Percentiles rank a stretch among this genome's conserved stretches.
Evolutionary conservation across 2,797 vertebrate species (phyloP).

Genomic region (Enteromius argenteus): DNA sequence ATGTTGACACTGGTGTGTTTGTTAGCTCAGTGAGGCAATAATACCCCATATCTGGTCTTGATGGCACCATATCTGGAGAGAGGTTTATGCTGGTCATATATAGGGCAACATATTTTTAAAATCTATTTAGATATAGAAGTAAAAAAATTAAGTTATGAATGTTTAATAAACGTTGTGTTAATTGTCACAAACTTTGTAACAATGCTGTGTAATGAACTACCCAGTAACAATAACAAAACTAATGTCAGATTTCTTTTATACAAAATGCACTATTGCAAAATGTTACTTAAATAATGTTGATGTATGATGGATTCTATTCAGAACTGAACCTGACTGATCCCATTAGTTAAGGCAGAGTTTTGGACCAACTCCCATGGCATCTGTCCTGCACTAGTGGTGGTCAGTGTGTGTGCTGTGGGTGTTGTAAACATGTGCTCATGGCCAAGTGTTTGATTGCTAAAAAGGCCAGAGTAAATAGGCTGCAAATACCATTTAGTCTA

Average conservation of each 20-base stretch:
- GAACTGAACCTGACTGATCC: slow-evolving; percentile 22
- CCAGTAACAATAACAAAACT: background rate
- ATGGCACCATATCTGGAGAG: slow-evolving; percentile 21
- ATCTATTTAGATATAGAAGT: background rate
- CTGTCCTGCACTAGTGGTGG: slow-evolving; percentile 16
- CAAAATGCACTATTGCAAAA: background rate
- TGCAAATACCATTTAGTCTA: slow-evolving; percentile 53
- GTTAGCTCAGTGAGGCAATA: slow-evolving; percentile 28
- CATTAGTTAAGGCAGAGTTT: slow-evolving; percentile 25
- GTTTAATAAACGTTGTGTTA: background rate
- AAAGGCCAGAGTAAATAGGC: slow-evolving; percentile 56
- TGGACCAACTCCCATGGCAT: slow-evolving; percentile 11
- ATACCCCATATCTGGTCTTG: slow-evolving; percentile 3
- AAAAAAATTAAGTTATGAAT: background rate
- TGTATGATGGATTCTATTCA: background rate
- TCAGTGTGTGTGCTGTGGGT: slow-evolving; percentile 38
- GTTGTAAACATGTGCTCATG: slow-evolving; percentile 35
- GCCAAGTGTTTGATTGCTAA: slow-evolving; percentile 65
- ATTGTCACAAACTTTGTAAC: background rate
- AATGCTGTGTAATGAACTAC: background rate
- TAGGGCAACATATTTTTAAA: background rate
- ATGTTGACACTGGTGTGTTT: slow-evolving; percentile 35
- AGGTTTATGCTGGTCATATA: slow-evolving; percentile 15
- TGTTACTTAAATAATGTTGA: background rate
- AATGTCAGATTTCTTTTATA: background rate